Conservation (phyloP, 2,113 vertebrate genomes). For the Sander lucioperca region DNA sequence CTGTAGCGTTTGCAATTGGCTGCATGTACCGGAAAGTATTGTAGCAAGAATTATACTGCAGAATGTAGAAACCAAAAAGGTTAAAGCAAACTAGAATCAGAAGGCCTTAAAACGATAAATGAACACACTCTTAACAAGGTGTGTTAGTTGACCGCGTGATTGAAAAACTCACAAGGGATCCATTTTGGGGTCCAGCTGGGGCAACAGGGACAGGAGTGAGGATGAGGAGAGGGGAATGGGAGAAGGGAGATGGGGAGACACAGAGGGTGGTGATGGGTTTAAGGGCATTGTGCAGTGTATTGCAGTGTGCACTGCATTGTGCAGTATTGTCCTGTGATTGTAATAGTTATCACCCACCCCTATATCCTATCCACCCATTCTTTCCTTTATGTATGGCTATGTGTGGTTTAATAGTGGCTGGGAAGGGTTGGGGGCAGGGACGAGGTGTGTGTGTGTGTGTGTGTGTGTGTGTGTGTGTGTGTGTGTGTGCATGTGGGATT, state of each 20-base stretch:
- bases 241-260: constrained; percentile 51
- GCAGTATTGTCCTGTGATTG: constrained; percentile 68
- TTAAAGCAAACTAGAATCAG: constrained; percentile 2
- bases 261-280: constrained; percentile 43
- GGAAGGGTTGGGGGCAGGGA: constrained; percentile 51
- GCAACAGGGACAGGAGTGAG: constrained; percentile 16
- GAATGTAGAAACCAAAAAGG: not conserved
- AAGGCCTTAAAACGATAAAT: constrained; percentile 35
- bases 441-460: constrained; percentile 12
- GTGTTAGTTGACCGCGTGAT: constrained; percentile 45
- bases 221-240: constrained; percentile 21
- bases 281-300: constrained; percentile 51
- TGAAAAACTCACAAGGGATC: constrained; percentile 61
- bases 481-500: constrained; percentile 33
- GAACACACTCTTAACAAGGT: constrained; percentile 17
- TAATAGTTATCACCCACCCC: constrained; percentile 55
- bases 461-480: constrained; percentile 29
- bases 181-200: constrained; percentile 66
- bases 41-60: not conserved
- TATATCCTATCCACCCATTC: constrained; percentile 51
- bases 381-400: constrained; percentile 50
- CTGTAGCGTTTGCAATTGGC: not conserved
- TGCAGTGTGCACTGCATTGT: constrained; percentile 48
- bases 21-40: not conserved
- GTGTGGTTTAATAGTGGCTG: constrained; percentile 44